Percentiles rank a stretch among this genome's conserved stretches.
These are phyloP conservation scores for Oryzias woworae DNA, from an alignment of 2,113 vertebrate genomes.

Conservation along the genomic window DNA sequence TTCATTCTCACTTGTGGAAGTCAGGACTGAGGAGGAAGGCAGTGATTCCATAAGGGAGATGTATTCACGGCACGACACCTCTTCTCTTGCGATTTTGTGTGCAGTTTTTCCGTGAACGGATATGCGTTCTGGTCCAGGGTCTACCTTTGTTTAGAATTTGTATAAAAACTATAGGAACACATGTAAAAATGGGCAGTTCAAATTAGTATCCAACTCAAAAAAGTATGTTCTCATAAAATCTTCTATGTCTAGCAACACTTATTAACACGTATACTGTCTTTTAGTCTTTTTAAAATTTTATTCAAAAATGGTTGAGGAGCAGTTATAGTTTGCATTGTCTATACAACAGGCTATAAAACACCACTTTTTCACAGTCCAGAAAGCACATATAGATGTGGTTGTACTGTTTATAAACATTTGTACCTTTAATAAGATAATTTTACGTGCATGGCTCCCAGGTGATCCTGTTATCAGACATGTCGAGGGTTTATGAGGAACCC, in stretches of 20 bases:
- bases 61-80: conserved; percentile 22
- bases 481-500: conserved; percentile 68
- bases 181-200: conserved; percentile 76
- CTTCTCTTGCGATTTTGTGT: conserved; percentile 30
- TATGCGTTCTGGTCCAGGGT: conserved; percentile 62
- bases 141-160: conserved; percentile 63
- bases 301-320: conserved; percentile 97
- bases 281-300: conserved; percentile 68
- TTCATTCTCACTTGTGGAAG: conserved; percentile 48
- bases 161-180: conserved; percentile 83
- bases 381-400: conserved; percentile 99
- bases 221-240: conserved; percentile 89
- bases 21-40: conserved; percentile 65
- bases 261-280: conserved; percentile 87
- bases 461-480: conserved; percentile 78
- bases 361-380: conserved; percentile 99
- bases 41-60: conserved; percentile 61
- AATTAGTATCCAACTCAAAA: conserved; percentile 74
- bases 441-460: conserved; percentile 95
- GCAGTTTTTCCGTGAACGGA: conserved; percentile 48
- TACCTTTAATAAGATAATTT: conserved; percentile 91
- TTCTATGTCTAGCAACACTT: conserved; percentile 98
- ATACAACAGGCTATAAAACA: conserved; percentile 99
- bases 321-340: conserved; percentile 99
- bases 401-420: conserved; percentile 99